Base-by-base conservation (phyloP, 2,888 invertebrate species). In the Hydrotaea cyrtoneurina region DNA sequence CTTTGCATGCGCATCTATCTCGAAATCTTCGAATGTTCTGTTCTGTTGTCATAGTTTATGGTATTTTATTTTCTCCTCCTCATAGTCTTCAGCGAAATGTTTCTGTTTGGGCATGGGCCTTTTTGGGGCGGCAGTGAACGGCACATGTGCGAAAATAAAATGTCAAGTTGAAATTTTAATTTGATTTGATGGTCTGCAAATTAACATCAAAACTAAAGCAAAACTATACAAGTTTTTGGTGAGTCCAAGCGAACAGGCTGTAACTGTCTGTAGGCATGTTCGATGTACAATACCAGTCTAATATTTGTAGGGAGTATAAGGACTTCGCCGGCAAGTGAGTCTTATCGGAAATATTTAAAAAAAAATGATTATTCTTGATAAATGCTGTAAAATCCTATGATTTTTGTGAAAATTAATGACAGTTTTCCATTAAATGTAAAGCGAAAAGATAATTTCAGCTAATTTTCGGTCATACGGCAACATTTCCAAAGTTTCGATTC, bases 151-250 rank as follows among this genome's bases (percentile, higher is more conserved):
- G 59, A 73, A 71, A 39, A 50, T 62, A 75, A 80, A 77, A 80
- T 80, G 80, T 80, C 77, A 80, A 77, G 83, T 80, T 80, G 77
- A 80, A 80, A 83, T 78, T 83, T 77, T 80, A 76, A 83, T 83
- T 83, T 80, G 59, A 80, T 80, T 79, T 79, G 59, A 77, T 77
- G 36, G 78, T 57, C 74, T 74, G 26, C 59, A 62, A 74, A 74
- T 62, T 74, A 62, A 36, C 80, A 77, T 64, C 36, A 36, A 43
- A 73, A 71, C 36, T 17, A 80, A 76, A 59, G 15, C 43, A 69
- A 4, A 66, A 69, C 43, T 23, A 69, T 13, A 46, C 5, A 8
- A 43, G n/a, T 59, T 2, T 10, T 13, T 31, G 19, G 23, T 46
- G 62, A 36, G 36, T 19, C 66, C 50, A 13, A 78, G 46, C 50